Base-by-base conservation (phyloP, 2,888 invertebrate species). In the Calephelis perditalis region DNA sequence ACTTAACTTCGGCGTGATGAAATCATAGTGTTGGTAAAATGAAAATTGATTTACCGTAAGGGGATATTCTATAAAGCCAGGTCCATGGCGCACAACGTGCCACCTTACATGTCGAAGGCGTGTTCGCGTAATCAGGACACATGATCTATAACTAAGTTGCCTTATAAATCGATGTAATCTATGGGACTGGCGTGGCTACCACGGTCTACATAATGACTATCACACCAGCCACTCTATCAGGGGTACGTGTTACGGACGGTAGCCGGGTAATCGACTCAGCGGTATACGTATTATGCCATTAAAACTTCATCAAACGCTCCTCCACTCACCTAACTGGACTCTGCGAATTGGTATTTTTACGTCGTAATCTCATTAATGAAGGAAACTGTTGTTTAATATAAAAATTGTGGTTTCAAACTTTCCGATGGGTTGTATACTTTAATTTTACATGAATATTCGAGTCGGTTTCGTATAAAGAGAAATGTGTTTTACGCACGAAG, bases 201-300 rank as follows among this genome's bases (percentile, higher is more conserved):
- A 47, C 45, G 46, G 59, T 55, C 12, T 44, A 60, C 56, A 37
- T 61, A 56, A 52, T 60, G 58, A 60, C 56, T 15, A 82, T 74
- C 68, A 75, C 76, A 76, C 73, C 75, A 72, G 73, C 64, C 68
- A 70, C 67, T 68, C 58, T 60, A 58, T 58, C 58, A 57, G 60
- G 47, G 71, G 69, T 71, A 70, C 73, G 72, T 77, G 76, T 81
- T 79, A 81, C 75, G 70, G 66, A 72, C 76, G 75, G 78, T 78
- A 82, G 82, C 81, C 69, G 68, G 78, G 79, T 86, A 85, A 87
- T 86, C 77, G 81, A 86, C 79, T 81, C 81, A 81, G 81, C 84
- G 81, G 81, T 85, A 84, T 82, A 79, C 76, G 78, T 78, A 86
- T 86, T 85, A 85, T 81, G 79, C 82, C 85, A 87, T 88, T 86